Base-by-base conservation (phyloP, 2,797 vertebrate genomes). In the Oryzias dopingdopingensis region DNA sequence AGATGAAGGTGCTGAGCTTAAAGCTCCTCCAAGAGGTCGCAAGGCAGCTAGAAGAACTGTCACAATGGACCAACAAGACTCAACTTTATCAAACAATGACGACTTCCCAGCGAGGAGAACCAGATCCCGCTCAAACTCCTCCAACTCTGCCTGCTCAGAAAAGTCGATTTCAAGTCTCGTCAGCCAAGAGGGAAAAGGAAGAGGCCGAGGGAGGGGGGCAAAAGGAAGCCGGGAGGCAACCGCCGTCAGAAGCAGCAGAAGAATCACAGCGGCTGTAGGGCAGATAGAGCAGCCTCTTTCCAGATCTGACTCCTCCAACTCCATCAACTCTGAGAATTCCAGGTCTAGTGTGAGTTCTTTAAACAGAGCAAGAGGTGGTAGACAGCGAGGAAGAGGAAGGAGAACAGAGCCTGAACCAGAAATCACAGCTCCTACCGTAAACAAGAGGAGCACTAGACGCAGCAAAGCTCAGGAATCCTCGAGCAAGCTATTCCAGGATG, bases 61-160 rank as follows among this genome's bases (percentile, higher is more conserved):
- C 1, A 22, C 46, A 62, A 10, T 41, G 13, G 37, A 52, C 37
- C 57, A 78, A 5, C 32, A 29, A 17, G 58, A 67, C 50, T 47
- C 49, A 0, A 24, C 42, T 6, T 4, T 22, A 8, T 14, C 51
- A 32, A 26, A 29, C 7, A 54, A 32, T 0, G 82, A 86, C 0
- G 77, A 82, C 1, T 69, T 69, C 48, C 87, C 83, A 6, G 81
- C 81, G 2, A 84, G 74, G 26, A 87, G 79, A 62, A 82, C 89
- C 53, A 84, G 89, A 10, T 90, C 89, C 44, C 86, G 85, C 50
- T 92, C 88, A 49, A 88, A 83, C 65, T 92, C 90, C 0, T 88
- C 87, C 51, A 88, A 84, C 72, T 90, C 90, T 0, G 70, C 91
- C 42, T 80, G 80, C 68, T 92, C 91, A 0, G 89, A 90, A 68